Evolutionary conservation across 2,888 invertebrate species (phyloP), one percentile per base, ranked within the genome.

Genomic region (Oxyteleia sp.): DNA sequence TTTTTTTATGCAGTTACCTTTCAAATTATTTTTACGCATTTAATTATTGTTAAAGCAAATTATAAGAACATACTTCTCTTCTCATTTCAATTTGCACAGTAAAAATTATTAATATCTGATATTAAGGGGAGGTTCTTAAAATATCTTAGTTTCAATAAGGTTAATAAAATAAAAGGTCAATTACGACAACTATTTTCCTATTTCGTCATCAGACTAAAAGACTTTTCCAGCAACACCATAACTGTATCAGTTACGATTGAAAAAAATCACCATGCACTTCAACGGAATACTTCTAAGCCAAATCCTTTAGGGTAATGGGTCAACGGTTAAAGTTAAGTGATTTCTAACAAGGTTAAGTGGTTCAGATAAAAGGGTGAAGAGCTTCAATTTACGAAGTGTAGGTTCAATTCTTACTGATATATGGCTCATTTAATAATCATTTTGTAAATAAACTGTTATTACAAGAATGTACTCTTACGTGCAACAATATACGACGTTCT

Each of bases 331-430:
- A 79, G 55, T 79, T 79, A 63, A 79, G 71, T 49, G 69, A 71
- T 64, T 79, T 71, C 71, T 79, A 79, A 71, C 79, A 79, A 71
- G 79, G 79, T 79, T 61, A 79, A 79, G 71, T 79, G 71, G 55
- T 64, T 55, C 55, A 16, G 49, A 71, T 41, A 18, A 43, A 79
- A 79, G 79, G 79, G 71, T 57, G 71, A 69, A 63, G 64, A 71
- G 49, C 55, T 57, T 79, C 49, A 69, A 71, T 79, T 63, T 79
- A 49, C 55, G 53, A 53, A 61, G 64, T 64, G 47, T 79, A 57
- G 57, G 45, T 53, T 69, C 63, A 63, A 78, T 68, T 64, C 49
- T 63, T 55, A 61, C 51, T 38, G 29, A 53, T 53, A 11, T 66
- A 51, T 29, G 45, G 15, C 41, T 57, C 66, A 66, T 66, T 59